Conservation (phyloP, 2,113 vertebrate genomes). For the Stigmatopora argus region DNA sequence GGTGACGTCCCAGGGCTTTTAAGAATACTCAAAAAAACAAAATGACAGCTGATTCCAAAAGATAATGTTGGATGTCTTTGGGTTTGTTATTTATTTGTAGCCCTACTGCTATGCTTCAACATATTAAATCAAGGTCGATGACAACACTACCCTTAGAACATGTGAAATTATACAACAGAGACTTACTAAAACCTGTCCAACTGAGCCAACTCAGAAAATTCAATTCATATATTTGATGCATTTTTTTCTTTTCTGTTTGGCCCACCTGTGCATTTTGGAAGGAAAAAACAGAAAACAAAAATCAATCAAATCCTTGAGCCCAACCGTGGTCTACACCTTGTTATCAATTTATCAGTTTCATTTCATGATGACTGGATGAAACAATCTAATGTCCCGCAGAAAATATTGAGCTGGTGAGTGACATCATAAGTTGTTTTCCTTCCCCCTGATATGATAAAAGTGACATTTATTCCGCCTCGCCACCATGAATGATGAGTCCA, state of each 20-base stretch:
- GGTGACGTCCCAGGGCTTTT: background rate
- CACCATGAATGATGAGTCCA: slow-evolving; percentile 4
- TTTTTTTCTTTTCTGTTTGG: background rate
- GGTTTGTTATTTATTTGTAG: background rate
- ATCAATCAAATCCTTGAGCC: background rate
- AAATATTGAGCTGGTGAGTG: background rate
- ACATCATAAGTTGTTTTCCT: background rate
- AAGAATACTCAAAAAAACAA: background rate
- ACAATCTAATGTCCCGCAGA: background rate
- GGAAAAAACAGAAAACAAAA: background rate
- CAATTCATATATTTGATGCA: no score
- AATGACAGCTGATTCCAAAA: background rate
- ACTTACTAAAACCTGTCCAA: background rate
- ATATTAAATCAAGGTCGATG: background rate
- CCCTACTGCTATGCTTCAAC: background rate
- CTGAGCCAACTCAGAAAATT: no score
- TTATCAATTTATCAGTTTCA: background rate
- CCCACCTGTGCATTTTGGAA: background rate
- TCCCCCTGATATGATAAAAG: background rate
- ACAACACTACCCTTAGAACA: background rate
- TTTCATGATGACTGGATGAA: background rate
- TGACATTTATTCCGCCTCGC: slow-evolving; percentile 3
- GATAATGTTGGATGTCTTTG: background rate
- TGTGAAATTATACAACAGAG: background rate
- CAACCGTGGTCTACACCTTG: background rate